These are phyloP conservation scores for Drosophila peninsularis DNA, from an alignment of 2,888 invertebrate species.

Conservation along the genomic window DNA sequence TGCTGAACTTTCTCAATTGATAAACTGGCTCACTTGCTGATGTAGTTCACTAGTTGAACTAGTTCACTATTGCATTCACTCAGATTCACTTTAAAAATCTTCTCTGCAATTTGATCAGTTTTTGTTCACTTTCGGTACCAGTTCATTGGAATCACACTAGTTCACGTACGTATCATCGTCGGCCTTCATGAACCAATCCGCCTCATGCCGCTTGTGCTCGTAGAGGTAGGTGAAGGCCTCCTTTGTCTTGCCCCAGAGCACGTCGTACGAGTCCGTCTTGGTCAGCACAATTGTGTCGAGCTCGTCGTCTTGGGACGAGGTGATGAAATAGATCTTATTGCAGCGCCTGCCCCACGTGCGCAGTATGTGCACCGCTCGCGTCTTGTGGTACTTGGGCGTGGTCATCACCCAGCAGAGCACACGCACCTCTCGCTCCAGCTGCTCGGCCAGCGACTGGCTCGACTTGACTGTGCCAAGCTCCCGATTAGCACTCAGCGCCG, in stretches of 20 bases:
- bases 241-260: slow-evolving; percentile 98
- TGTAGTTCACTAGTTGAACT: background rate
- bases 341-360: slow-evolving; percentile 98
- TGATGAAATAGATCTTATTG: slow-evolving; percentile 94
- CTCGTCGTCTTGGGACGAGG: slow-evolving; percentile 88
- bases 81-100: no score
- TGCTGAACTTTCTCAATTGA: background rate
- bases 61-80: background rate
- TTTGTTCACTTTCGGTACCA: background rate
- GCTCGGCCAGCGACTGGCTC: slow-evolving; percentile 86
- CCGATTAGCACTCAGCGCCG: background rate
- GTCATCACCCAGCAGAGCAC: slow-evolving; percentile 99
- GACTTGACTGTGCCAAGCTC: background rate
- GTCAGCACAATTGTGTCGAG: slow-evolving; percentile 92
- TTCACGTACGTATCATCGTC: slow-evolving; percentile 97
- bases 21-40: background rate
- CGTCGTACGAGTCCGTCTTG: slow-evolving; percentile 91
- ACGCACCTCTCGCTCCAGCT: slow-evolving; percentile 90
- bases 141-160: background rate
- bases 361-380: slow-evolving; percentile 94
- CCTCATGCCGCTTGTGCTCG: slow-evolving; percentile 91
- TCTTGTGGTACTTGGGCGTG: slow-evolving; percentile 93
- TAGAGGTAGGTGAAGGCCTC: slow-evolving; percentile 95
- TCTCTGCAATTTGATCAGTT: no score
- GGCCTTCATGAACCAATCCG: slow-evolving; percentile 98